phyloP scores from a whole-genome alignment of 2,888 invertebrate genomes.

The Hypselothyrea guttata region DNA sequence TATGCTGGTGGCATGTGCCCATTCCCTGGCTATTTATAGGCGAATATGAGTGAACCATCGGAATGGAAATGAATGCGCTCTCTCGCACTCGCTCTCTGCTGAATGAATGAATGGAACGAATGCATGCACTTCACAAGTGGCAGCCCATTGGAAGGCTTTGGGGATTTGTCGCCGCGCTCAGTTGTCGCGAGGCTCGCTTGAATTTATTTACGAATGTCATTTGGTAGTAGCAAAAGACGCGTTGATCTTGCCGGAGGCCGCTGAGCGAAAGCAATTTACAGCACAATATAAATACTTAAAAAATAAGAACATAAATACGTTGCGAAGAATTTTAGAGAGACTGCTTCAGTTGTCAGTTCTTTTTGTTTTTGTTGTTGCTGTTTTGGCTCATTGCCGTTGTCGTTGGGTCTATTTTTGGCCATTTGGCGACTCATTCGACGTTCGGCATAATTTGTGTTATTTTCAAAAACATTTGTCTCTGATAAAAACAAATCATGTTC shows the following conservation, averaged over 20 bases:
- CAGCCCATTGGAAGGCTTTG: conserved; percentile 58
- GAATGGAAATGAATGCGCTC: conserved; percentile 55
- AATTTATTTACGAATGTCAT: conserved; percentile 13
- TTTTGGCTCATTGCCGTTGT: conserved; percentile 66
- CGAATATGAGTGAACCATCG: conserved; percentile 54
- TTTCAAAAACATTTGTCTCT: conserved; percentile 7
- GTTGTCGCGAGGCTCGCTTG: conserved; percentile 36
- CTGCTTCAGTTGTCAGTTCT: conserved; percentile 5
- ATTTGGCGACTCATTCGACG: conserved; percentile 23
- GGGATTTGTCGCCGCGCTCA: conserved; percentile 40
- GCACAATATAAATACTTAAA: conserved; percentile 25
- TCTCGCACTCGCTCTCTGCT: background rate
- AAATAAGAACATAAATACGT: conserved; percentile 27
- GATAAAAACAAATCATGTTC: conserved; percentile 54
- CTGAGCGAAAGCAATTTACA: conserved; percentile 18
- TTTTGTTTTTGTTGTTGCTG: conserved; percentile 23
- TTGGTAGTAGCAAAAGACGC: conserved; percentile 64
- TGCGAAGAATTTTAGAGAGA: conserved; percentile 15
- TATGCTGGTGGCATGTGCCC: conserved; percentile 62
- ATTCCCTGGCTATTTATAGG: conserved; percentile 74
- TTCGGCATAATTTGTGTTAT: conserved; percentile 26
- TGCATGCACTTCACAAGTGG: conserved; percentile 78
- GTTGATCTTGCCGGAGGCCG: conserved; percentile 53
- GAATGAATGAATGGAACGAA: too few species aligned
- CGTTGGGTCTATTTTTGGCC: conserved; percentile 71